Base-by-base conservation (phyloP, 2,797 vertebrate species). In the Protosalanx chinensis region DNA sequence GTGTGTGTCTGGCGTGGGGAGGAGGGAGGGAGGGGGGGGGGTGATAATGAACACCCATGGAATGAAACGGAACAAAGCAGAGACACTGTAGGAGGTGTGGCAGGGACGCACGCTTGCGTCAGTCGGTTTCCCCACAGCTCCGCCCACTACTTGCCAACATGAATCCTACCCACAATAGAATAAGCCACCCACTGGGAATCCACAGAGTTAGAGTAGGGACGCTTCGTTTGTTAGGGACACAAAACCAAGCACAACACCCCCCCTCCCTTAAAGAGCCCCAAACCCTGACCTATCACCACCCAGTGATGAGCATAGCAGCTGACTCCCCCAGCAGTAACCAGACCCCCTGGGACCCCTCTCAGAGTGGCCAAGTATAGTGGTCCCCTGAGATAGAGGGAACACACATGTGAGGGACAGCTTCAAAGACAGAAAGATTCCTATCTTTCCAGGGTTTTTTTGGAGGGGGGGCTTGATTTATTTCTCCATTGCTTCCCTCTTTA, bases 371-470 rank as follows among this genome's bases (percentile, higher is more conserved):
- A 85, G 71, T 76, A 80, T 1, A 18, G 7, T 67, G 70, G 35
- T 83, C 89, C 86, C 86, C 65, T 62, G 88, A 84, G 87, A 88
- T 63, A 63, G 70, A 68, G 30, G 27, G 77, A 76, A 68, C 66
- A 70, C 32, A 15, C 8, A 30, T 33, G 35, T 3, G 63, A 79
- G 74, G 58, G 41, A 70, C 62, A 59, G 57, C 78, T 75, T 86
- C 71, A 86, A 82, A 84, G 12, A 83, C 79, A 77, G 64, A 82
- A 81, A 85, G 85, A 91, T 89, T 82, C 82, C 77, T 83, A 84
- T 85, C 85, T 82, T 76, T 68, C 60, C 64, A 27, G 23, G 23
- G 12, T 79, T 77, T 81, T 72, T 10, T 53, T 20, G 23, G 23
- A 1, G 23, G 23, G 1, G 2, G 6, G 29, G 41, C 41, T 46